These are phyloP conservation scores for Aspiorhynchus laticeps DNA, from an alignment of 2,113 vertebrate genomes.

Conservation along the genomic window DNA sequence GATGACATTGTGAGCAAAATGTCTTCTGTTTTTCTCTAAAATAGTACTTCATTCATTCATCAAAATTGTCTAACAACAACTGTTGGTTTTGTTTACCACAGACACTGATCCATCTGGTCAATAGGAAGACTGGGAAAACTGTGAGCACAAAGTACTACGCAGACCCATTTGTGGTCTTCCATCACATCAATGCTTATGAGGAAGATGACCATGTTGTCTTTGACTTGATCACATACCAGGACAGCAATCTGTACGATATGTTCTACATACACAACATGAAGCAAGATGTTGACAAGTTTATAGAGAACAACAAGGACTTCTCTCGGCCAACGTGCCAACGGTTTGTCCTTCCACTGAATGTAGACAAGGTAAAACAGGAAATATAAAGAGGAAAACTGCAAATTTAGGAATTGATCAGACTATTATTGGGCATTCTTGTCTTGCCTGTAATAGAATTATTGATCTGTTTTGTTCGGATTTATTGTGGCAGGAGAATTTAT, in stretches of 20 bases:
- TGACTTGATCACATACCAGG: constrained; percentile 83
- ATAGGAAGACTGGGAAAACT: constrained; percentile 81
- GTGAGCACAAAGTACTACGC: constrained; percentile 76
- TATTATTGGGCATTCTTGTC: too few species aligned
- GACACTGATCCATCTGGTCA: constrained; percentile 87
- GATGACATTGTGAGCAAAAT: constrained; percentile 79
- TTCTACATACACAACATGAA: constrained; percentile 85
- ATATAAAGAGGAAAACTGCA: not conserved
- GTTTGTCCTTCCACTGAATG: constrained; percentile 82
- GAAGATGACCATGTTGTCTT: constrained; percentile 82
- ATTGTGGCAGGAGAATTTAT: not conserved
- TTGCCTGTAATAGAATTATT: too few species aligned
- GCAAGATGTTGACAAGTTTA: constrained; percentile 61
- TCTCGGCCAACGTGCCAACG: constrained; percentile 73
- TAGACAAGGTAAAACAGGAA: constrained; percentile 75
- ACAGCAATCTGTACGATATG: constrained; percentile 86
- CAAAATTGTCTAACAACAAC: not conserved
- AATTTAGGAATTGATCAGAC: too few species aligned
- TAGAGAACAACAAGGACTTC: constrained; percentile 58
- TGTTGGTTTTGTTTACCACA: constrained; percentile 61
- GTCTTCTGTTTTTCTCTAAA: not conserved
- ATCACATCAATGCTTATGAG: constrained; percentile 93
- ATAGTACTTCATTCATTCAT: not conserved
- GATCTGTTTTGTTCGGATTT: too few species aligned
- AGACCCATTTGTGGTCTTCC: constrained; percentile 85